Percentiles rank a stretch among this genome's conserved stretches.
phyloP scores from a whole-genome alignment of 2,797 vertebrate genomes.

The Esox lucius region DNA sequence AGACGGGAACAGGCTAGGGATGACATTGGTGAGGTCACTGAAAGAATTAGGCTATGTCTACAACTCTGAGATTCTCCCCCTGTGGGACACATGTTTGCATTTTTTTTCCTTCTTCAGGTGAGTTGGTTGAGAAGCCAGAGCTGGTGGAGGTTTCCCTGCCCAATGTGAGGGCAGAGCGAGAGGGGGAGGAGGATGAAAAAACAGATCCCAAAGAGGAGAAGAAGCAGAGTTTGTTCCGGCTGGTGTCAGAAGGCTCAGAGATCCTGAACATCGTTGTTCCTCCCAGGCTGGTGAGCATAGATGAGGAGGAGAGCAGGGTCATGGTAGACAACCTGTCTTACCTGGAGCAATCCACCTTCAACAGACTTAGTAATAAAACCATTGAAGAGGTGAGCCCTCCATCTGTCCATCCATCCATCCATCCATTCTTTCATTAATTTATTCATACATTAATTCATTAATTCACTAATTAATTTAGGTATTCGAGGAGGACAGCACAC shows the following conservation, averaged over 20 bases:
- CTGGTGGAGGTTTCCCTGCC: slow-evolving; percentile 70
- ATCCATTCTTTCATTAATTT: neutral
- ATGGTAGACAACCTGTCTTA: slow-evolving; percentile 87
- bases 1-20: slow-evolving; percentile 25
- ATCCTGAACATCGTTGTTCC: slow-evolving; percentile 90
- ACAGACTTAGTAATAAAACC: slow-evolving; percentile 60
- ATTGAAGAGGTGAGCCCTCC: slow-evolving; percentile 29
- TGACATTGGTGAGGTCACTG: slow-evolving; percentile 46
- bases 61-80: neutral
- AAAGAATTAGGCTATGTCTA: neutral
- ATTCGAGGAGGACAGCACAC: slow-evolving; percentile 26
- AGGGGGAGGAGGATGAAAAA: slow-evolving; percentile 36
- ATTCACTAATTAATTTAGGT: neutral
- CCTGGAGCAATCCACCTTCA: slow-evolving; percentile 76
- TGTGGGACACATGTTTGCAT: neutral
- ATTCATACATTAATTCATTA: neutral
- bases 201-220: slow-evolving; percentile 60
- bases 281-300: slow-evolving; percentile 78
- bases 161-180: slow-evolving; percentile 58
- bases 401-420: neutral
- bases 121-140: slow-evolving; percentile 61
- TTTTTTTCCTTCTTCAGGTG: slow-evolving; percentile 22
- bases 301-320: slow-evolving; percentile 86
- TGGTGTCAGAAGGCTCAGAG: slow-evolving; percentile 91
- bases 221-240: slow-evolving; percentile 79